These are phyloP conservation scores for Odontocolon sp. DNA, from an alignment of 2,888 invertebrate species.

Conservation along the genomic window DNA sequence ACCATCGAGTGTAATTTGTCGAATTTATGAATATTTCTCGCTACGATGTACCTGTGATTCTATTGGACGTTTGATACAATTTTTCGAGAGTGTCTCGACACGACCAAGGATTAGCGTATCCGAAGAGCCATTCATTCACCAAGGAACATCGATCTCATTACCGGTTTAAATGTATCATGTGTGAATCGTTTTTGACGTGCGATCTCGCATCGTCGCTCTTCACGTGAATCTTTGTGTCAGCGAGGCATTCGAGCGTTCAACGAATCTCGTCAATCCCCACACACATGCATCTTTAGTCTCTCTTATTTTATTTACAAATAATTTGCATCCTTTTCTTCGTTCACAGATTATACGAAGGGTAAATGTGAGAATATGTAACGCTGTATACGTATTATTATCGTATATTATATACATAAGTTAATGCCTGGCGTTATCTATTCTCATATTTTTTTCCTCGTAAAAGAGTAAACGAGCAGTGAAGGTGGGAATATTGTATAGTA, in stretches of 20 bases:
- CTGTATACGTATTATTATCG: too few relatives aligned
- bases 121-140: constrained; percentile 32
- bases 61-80: constrained; percentile 45
- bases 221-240: constrained; percentile 58
- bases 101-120: constrained; percentile 41
- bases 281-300: neutral
- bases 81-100: constrained; percentile 30
- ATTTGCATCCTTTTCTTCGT: too few relatives aligned
- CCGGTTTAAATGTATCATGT: constrained; percentile 57
- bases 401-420: too few relatives aligned
- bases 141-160: constrained; percentile 60
- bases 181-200: constrained; percentile 58
- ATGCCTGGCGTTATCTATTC: too few relatives aligned
- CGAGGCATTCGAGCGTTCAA: constrained; percentile 57
- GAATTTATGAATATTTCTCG: constrained; percentile 36
- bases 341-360: too few relatives aligned
- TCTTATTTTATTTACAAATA: too few relatives aligned
- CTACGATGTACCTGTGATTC: neutral
- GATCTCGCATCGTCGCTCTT: constrained; percentile 47
- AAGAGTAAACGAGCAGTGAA: neutral
- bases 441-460: too few relatives aligned
- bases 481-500: too few relatives aligned
- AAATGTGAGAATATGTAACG: too few relatives aligned
- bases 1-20: constrained; percentile 51
- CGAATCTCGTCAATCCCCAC: constrained; percentile 48